phyloP scores from a whole-genome alignment of 2,113 vertebrate genomes.

The Gymnocephalus cernua region DNA sequence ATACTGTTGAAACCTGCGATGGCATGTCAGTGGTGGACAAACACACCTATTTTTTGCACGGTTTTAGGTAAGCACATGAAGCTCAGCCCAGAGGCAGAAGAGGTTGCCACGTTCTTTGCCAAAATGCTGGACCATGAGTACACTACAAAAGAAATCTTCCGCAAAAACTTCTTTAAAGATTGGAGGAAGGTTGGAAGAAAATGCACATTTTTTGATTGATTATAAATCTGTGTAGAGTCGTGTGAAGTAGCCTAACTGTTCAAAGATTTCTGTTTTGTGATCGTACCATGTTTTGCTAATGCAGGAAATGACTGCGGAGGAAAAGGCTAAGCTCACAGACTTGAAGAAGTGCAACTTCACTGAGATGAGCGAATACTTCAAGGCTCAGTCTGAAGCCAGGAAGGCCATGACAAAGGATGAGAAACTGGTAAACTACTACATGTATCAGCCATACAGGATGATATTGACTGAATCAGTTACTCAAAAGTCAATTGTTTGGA shows the following conservation, averaged over 20 bases:
- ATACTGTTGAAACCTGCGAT: background rate
- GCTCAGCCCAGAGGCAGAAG: constrained; percentile 94
- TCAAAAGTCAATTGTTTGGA: background rate
- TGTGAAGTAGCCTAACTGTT: too few relatives aligned
- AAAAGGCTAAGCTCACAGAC: constrained; percentile 90
- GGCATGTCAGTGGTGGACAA: too few relatives aligned
- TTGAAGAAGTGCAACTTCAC: constrained; percentile 95
- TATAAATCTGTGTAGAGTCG: background rate
- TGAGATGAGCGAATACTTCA: constrained; percentile 95
- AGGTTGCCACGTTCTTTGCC: constrained; percentile 97
- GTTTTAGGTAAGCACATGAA: constrained; percentile 92
- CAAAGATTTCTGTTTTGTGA: background rate
- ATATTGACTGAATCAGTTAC: too few relatives aligned
- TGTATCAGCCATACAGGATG: too few relatives aligned
- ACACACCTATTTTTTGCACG: background rate
- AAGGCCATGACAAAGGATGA: constrained; percentile 96
- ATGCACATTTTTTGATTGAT: too few relatives aligned
- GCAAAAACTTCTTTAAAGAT: constrained; percentile 99
- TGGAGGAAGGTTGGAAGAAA: constrained; percentile 92
- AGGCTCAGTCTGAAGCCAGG: constrained; percentile 94
- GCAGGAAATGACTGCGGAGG: constrained; percentile 97
- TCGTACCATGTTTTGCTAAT: background rate
- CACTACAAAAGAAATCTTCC: constrained; percentile 98
- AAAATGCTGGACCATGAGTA: constrained; percentile 99
- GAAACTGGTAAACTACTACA: constrained; percentile 87